Evolutionary conservation across 1,140 invertebrate species (phyloP).

Genomic region (Apocrypta bakeri): DNA sequence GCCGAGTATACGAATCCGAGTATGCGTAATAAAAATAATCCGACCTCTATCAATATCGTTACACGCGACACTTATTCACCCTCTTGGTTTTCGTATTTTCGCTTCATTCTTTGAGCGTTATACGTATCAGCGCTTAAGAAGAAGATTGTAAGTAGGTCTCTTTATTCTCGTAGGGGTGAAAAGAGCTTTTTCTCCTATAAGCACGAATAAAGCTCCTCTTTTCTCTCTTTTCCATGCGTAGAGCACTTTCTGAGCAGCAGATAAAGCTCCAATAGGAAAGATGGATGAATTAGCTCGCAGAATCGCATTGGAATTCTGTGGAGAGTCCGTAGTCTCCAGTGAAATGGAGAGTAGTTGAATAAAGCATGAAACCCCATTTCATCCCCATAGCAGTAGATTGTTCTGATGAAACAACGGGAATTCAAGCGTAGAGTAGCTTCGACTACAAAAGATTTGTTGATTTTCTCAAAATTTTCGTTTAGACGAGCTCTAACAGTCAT

Average conservation of each 20-base stretch:
- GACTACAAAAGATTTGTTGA: not conserved
- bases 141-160: not conserved
- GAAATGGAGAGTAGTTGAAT: not conserved
- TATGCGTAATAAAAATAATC: too few relatives aligned
- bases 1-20: too few relatives aligned
- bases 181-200: not conserved
- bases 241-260: not conserved
- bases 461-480: not conserved
- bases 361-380: constrained; percentile 24
- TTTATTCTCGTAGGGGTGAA: not conserved
- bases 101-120: too few relatives aligned
- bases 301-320: constrained; percentile 43
- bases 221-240: not conserved
- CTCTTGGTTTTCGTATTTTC: not conserved
- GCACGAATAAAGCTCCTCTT: constrained; percentile 20
- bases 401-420: constrained; percentile 11
- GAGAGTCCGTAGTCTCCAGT: not conserved
- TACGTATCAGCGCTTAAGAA: not conserved
- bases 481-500: too few relatives aligned
- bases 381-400: not conserved
- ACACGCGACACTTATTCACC: not conserved
- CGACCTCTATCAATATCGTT: too few relatives aligned
- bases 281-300: constrained; percentile 31
- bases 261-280: not conserved
- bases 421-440: not conserved